Percentiles rank a stretch among this genome's conserved stretches.
These are phyloP conservation scores for Vireo altiloquus DNA, from an alignment of 2,113 vertebrate genomes.

Conservation along the genomic window DNA sequence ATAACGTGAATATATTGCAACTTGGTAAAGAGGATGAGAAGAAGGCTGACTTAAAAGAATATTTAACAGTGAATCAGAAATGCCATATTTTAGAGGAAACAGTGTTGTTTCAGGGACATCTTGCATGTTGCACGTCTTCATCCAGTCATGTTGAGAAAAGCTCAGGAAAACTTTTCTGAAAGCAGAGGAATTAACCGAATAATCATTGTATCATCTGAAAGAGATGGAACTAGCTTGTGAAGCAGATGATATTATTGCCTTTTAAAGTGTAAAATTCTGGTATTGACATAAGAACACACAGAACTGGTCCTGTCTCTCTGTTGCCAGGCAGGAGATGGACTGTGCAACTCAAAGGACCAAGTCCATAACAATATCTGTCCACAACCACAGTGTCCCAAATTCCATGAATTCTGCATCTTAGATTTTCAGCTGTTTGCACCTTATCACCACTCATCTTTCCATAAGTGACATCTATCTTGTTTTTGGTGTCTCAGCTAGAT, in stretches of 20 bases:
- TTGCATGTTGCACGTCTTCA: neutral
- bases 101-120: neutral
- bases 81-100: neutral
- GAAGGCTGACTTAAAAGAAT: neutral
- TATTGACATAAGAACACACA: neutral
- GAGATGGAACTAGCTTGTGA: neutral
- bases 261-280: neutral
- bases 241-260: neutral
- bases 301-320: neutral
- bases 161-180: neutral
- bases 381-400: neutral
- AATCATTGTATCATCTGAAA: neutral
- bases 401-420: neutral
- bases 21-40: neutral
- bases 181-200: neutral
- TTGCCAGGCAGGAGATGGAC: neutral
- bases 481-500: neutral
- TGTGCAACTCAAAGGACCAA: neutral
- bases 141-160: neutral
- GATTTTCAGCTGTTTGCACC: neutral
- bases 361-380: neutral
- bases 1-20: neutral
- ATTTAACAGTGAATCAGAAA: neutral
- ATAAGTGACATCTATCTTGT: neutral
- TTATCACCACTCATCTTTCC: neutral